Conservation (phyloP, 2,888 invertebrate species). For the Caenorhabditis sp. region DNA sequence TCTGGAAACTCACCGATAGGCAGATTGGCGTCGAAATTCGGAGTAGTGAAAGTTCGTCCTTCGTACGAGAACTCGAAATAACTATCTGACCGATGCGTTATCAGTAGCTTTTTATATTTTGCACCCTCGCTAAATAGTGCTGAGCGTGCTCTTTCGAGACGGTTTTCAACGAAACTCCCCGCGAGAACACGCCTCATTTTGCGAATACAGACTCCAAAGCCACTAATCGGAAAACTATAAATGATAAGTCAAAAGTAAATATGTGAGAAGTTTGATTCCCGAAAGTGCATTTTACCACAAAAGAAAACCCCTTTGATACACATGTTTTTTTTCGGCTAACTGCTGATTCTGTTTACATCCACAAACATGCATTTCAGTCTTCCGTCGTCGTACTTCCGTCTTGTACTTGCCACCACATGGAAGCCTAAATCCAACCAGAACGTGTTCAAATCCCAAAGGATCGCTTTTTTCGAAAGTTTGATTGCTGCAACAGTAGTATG, state of each 20-base stretch:
- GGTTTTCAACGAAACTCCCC: slow-evolving; percentile 49
- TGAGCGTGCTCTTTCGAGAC: slow-evolving; percentile 40
- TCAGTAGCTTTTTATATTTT: slow-evolving; percentile 56
- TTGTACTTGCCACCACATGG: no score
- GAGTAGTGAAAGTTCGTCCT: slow-evolving; percentile 25
- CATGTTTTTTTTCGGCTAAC: no score
- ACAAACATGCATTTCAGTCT: no score
- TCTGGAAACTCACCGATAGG: slow-evolving; percentile 1
- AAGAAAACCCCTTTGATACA: no score
- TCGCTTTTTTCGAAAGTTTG: background rate
- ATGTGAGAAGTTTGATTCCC: no score
- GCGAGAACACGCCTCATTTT: slow-evolving; percentile 49
- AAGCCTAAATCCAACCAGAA: no score
- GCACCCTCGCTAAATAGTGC: slow-evolving; percentile 51
- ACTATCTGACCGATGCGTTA: slow-evolving; percentile 51
- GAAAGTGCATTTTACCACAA: no score
- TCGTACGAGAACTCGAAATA: slow-evolving; percentile 42
- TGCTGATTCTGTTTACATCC: no score
- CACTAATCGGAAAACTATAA: slow-evolving; percentile 29
- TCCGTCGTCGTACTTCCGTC: no score
- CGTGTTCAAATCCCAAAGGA: background rate
- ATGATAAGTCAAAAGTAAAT: slow-evolving; percentile 25
- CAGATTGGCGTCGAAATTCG: background rate
- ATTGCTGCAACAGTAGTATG: slow-evolving; percentile 20
- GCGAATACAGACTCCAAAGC: slow-evolving; percentile 7